Percentiles rank a stretch among this genome's conserved stretches.
Conservation (phyloP, 2,797 vertebrate genomes). For the Podargus strigoides region DNA sequence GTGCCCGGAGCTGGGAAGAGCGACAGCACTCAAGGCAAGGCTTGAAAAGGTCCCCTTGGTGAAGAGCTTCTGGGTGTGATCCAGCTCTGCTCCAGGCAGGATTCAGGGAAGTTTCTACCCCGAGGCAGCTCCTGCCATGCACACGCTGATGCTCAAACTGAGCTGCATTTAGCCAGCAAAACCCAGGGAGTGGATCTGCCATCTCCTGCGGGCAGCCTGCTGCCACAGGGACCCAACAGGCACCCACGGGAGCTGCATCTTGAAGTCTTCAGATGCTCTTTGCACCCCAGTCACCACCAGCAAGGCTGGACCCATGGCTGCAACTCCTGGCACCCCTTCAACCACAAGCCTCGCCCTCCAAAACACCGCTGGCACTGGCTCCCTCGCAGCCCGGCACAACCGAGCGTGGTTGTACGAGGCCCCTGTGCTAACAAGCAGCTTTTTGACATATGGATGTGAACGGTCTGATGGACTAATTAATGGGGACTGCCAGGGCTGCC, state of each 20-base stretch:
- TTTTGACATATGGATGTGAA: neutral
- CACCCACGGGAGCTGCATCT: neutral
- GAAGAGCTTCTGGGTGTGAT: neutral
- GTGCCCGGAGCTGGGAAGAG: neutral
- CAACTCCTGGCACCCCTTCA: neutral
- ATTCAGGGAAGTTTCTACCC: neutral
- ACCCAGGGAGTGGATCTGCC: neutral
- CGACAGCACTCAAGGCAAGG: neutral
- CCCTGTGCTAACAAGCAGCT: neutral
- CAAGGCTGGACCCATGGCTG: neutral
- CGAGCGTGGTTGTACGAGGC: accelerated
- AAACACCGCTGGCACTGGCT: accelerated
- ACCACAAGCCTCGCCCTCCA: neutral
- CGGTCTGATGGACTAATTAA: neutral
- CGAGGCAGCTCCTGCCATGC: neutral
- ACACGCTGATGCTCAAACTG: neutral
- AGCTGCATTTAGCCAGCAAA: neutral
- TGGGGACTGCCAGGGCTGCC: neutral
- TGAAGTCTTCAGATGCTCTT: neutral
- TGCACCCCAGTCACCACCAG: neutral
- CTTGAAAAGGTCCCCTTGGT: neutral
- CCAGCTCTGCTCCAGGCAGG: neutral
- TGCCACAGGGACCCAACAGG: neutral
- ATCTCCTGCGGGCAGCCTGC: neutral
- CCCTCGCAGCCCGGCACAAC: accelerated